Conservation (phyloP, 2,113 vertebrate species). For the Pterocles orientalis region DNA sequence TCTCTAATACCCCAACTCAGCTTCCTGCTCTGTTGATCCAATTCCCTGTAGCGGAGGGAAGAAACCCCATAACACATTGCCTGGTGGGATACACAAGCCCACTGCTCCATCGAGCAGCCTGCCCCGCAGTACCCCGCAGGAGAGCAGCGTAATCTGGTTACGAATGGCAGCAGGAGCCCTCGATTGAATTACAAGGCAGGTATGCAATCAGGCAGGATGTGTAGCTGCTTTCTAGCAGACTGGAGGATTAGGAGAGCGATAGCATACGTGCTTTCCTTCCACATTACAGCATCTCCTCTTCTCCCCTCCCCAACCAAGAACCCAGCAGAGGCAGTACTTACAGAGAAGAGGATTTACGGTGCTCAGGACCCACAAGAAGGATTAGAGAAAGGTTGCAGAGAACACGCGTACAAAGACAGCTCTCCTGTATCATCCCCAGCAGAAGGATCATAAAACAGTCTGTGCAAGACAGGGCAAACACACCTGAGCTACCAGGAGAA, state of each 20-base stretch:
- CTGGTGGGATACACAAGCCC: not conserved
- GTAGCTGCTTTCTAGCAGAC: constrained; percentile 24
- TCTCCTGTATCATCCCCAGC: not conserved
- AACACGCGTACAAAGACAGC: not conserved
- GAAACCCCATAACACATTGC: not conserved
- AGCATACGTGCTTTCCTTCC: constrained; percentile 30
- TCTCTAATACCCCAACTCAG: not conserved
- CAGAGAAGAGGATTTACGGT: constrained; percentile 38
- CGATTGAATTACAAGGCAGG: constrained; percentile 62
- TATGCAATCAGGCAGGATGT: constrained; percentile 62
- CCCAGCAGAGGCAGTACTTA: not conserved
- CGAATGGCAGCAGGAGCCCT: constrained; percentile 43
- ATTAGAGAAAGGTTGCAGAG: constrained; percentile 47
- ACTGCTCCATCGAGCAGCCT: not conserved
- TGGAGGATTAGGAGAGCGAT: constrained; percentile 15
- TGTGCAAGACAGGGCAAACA: not conserved
- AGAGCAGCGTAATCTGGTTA: constrained; percentile 14
- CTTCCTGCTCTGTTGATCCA: not conserved
- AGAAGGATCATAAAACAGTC: not conserved
- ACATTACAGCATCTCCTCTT: constrained; percentile 35
- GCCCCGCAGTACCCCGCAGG: not conserved
- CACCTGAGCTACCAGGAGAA: not conserved
- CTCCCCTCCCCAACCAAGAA: not conserved
- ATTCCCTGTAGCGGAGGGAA: not conserved
- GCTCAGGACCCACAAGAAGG: constrained; percentile 7